Base-by-base conservation (phyloP, 2,113 vertebrate species). In the Nyctereutes procyonoides region DNA sequence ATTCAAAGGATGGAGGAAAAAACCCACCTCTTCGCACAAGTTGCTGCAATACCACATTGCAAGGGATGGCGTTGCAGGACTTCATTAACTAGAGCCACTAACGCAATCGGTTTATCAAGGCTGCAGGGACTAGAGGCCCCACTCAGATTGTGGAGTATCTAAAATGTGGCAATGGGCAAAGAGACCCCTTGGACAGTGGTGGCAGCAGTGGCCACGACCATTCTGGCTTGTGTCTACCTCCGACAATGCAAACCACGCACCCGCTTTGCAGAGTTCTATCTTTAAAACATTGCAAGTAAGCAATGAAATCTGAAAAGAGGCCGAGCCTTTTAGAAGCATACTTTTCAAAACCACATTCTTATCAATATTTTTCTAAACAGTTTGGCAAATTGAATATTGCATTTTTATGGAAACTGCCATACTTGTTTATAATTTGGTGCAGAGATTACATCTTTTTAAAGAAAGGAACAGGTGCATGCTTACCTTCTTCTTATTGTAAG, bases 321-420 rank as follows among this genome's bases (percentile, higher is more conserved):
- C 83, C 79, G 76, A 93, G 63, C 1, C 60, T 88, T 97, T 93
- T 89, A 88, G 83, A 97, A 96, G 7, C 1, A 86, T 19, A 82
- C 3, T 91, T 81, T 51, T 95, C 95, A 92, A 96, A 96, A 96
- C 9, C 9, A 69, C 58, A 71, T 86, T 89, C 84, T 91, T 79
- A 96, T 65, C 83, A 94, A 97, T 96, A 97, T 97, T 97, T 98
- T 97, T 92, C 91, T 91, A 73, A 98, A 62, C 20, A 32, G 12
- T 97, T 96, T 97, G 95, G 93, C 67, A 96, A 98, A 97, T 35
- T 82, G 22, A 94, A 89, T 43, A 67, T 98, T 76, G 83, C 58
- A 90, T 94, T 97, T 97, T 97, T 95, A 94, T 89, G 90, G 69
- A 97, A 96, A 96, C 63, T 58, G 28, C 38, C 67, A 28, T 35